Percentiles rank a stretch among this genome's conserved stretches.
These are phyloP conservation scores for Agonum fuliginosum DNA, from an alignment of 2,888 invertebrate genomes.

Conservation along the genomic window DNA sequence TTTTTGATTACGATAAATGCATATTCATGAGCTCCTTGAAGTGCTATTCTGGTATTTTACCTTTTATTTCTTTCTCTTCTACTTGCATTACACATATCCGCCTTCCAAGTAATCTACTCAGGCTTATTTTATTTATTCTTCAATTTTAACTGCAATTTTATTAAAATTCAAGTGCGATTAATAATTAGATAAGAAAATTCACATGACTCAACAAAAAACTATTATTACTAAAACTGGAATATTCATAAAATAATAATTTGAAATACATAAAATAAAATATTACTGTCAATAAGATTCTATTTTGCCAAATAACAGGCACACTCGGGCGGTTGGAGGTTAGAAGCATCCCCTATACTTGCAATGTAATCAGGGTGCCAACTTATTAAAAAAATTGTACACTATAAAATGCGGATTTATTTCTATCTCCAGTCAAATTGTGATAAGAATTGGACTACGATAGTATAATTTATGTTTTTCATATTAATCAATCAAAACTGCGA, in stretches of 20 bases:
- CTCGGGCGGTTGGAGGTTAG: too few relatives aligned
- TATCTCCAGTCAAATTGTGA: too few relatives aligned
- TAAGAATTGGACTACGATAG: too few relatives aligned
- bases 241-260: not conserved
- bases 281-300: too few relatives aligned
- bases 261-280: not conserved
- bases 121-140: conserved; percentile 15
- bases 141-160: conserved; percentile 16
- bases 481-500: too few relatives aligned
- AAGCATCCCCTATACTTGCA: too few relatives aligned
- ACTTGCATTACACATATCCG: conserved; percentile 5
- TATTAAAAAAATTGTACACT: too few relatives aligned
- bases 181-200: conserved; percentile 5
- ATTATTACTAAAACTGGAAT: not conserved
- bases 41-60: conserved; percentile 16
- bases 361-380: too few relatives aligned
- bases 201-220: not conserved
- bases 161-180: conserved; percentile 24
- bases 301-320: too few relatives aligned
- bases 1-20: conserved; percentile 33
- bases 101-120: conserved; percentile 7
- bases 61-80: not conserved
- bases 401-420: too few relatives aligned
- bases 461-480: too few relatives aligned
- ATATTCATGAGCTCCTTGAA: conserved; percentile 41